phyloP scores from a whole-genome alignment of 2,888 invertebrate species.

The Chaetoderma sp. region DNA sequence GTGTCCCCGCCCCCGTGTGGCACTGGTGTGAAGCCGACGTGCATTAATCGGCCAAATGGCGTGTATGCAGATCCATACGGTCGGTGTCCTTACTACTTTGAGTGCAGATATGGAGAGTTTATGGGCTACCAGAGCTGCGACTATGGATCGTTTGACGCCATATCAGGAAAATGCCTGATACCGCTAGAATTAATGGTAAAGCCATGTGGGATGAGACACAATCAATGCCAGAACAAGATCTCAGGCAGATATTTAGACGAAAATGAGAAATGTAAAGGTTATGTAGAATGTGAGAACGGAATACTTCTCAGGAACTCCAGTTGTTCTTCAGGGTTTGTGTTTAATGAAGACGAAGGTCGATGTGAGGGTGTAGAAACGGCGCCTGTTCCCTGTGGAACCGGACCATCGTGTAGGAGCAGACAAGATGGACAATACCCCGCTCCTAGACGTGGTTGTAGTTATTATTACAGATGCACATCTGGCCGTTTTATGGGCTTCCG shows the following conservation, averaged over 20 bases:
- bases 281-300: conserved; percentile 38
- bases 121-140: conserved; percentile 37
- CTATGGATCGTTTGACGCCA: conserved; percentile 39
- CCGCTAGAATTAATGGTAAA: conserved; percentile 32
- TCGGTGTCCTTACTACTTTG: conserved; percentile 43
- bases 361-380: conserved; percentile 37
- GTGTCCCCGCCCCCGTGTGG: conserved; percentile 38
- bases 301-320: conserved; percentile 36
- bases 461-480: conserved; percentile 35
- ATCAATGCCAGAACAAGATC: conserved; percentile 37
- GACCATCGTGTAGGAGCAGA: conserved; percentile 26
- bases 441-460: conserved; percentile 34
- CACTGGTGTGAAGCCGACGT: conserved; percentile 32
- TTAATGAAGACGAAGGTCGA: conserved; percentile 34
- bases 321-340: conserved; percentile 32
- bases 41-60: conserved; percentile 34
- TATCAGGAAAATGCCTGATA: conserved; percentile 35
- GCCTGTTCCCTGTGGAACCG: conserved; percentile 36
- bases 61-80: conserved; percentile 41
- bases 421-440: conserved; percentile 39
- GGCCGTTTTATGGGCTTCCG: conserved; percentile 31
- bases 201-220: conserved; percentile 40
- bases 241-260: conserved; percentile 34
- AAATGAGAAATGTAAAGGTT: conserved; percentile 27
- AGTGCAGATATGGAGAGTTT: conserved; percentile 33